Evolutionary conservation across 2,888 invertebrate species (phyloP).

Genomic region (Lysandra coridon): DNA sequence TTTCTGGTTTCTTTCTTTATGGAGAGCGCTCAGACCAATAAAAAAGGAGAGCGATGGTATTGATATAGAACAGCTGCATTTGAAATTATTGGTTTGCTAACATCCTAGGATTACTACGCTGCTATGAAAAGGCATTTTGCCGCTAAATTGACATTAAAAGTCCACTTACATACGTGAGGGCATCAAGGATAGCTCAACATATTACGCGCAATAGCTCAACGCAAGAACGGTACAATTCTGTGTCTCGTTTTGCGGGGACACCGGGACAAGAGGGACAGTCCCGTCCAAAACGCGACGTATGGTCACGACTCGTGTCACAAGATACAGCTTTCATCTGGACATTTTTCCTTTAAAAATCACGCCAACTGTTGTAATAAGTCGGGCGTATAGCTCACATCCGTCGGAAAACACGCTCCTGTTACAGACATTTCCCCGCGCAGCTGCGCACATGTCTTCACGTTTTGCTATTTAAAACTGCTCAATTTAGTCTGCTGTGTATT

Average conservation of each 20-base stretch:
- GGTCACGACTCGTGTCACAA: conserved; percentile 57
- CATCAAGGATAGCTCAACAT: too few relatives aligned
- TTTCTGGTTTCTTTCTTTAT: neutral
- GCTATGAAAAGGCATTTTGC: neutral
- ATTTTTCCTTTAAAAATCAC: conserved; percentile 78
- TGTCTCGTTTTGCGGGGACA: neutral
- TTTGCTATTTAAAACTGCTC: conserved; percentile 25
- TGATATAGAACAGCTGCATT: neutral
- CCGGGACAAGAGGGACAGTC: neutral
- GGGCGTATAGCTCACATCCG: conserved; percentile 62
- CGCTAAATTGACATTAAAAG: neutral
- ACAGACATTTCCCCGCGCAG: conserved; percentile 30
- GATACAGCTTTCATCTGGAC: conserved; percentile 79
- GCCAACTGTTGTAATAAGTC: conserved; percentile 64
- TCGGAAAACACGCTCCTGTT: conserved; percentile 53
- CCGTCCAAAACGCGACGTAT: neutral
- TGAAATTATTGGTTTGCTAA: neutral
- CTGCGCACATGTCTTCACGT: neutral
- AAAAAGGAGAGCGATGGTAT: too few relatives aligned
- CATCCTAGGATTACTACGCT: neutral
- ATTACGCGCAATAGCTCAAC: neutral
- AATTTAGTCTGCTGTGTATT: conserved; percentile 30
- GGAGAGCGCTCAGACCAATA: too few relatives aligned
- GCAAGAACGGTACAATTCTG: neutral
- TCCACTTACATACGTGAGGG: neutral